Percentiles rank a stretch among this genome's conserved stretches.
Conservation (phyloP, 2,797 vertebrate genomes). For the Hirundo rustica region DNA sequence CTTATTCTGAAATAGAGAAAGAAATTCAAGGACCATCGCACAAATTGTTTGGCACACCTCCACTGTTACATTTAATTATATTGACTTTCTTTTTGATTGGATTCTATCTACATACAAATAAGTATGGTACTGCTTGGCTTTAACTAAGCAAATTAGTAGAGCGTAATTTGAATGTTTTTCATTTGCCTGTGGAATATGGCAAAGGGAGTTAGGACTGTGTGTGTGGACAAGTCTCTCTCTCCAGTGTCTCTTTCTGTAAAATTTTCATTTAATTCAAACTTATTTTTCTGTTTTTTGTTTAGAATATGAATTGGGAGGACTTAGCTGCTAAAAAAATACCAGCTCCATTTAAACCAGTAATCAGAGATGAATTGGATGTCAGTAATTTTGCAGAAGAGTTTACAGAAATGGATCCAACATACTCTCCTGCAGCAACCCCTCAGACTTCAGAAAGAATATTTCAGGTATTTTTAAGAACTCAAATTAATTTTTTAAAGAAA, state of each 20-base stretch:
- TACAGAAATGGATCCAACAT: conserved; percentile 98
- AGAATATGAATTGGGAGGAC: conserved; percentile 98
- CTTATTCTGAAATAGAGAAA: background rate
- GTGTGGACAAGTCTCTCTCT: background rate
- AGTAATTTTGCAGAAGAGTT: conserved; percentile 99
- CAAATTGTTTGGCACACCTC: background rate
- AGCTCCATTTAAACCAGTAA: conserved; percentile 94
- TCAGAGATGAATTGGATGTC: conserved; percentile 96
- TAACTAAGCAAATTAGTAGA: background rate
- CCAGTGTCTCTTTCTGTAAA: background rate
- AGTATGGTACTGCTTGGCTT: background rate
- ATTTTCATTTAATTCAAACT: background rate
- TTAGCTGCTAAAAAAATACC: conserved; percentile 92
- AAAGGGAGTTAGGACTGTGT: background rate
- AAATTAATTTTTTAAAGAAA: background rate
- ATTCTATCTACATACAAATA: background rate
- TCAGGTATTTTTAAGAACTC: conserved; percentile 80
- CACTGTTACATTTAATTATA: background rate
- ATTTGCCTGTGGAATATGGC: background rate
- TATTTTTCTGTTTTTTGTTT: conserved; percentile 44
- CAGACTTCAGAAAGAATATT: conserved; percentile 96
- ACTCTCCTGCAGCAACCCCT: conserved; percentile 94
- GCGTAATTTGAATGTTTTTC: background rate
- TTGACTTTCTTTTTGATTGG: background rate
- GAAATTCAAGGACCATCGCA: background rate